Percentiles rank a stretch among this genome's conserved stretches.
Evolutionary conservation across 1,140 invertebrate species (phyloP).

Genomic region (Eriosoma lanigerum): DNA sequence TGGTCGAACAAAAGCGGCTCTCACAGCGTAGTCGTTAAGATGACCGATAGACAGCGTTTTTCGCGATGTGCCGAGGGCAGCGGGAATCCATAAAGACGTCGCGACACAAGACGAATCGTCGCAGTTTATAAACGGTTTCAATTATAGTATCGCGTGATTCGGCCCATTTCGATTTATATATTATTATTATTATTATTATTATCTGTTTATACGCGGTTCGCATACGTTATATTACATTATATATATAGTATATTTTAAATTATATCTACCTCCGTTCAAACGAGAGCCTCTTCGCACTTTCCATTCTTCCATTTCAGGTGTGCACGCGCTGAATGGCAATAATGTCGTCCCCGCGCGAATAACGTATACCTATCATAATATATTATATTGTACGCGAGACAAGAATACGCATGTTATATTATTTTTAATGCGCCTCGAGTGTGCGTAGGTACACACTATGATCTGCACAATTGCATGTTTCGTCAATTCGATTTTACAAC

Average conservation of each 20-base stretch:
- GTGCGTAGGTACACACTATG: too few relatives aligned
- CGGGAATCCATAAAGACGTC: slow-evolving; percentile 38
- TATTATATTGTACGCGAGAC: too few relatives aligned
- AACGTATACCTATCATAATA: too few relatives aligned
- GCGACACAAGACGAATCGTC: slow-evolving; percentile 48
- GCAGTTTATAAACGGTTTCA: slow-evolving; percentile 48
- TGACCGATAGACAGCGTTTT: slow-evolving; percentile 29
- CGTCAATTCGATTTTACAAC: too few relatives aligned
- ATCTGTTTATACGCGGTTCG: neutral
- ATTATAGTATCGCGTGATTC: slow-evolving; percentile 44
- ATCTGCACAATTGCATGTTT: too few relatives aligned
- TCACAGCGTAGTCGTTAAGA: neutral
- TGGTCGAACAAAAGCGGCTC: neutral
- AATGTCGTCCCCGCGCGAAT: too few relatives aligned
- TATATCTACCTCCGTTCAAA: too few relatives aligned
- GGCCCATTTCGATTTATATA: slow-evolving; percentile 19
- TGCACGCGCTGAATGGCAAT: slow-evolving; percentile 23
- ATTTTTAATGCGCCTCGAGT: too few relatives aligned
- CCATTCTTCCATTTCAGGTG: neutral
- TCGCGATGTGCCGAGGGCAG: neutral
- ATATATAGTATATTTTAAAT: too few relatives aligned
- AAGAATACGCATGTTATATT: too few relatives aligned
- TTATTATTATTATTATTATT: too few relatives aligned
- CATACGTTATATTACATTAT: slow-evolving; percentile 37
- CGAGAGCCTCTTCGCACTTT: neutral